Conservation (phyloP, 2,113 vertebrate genomes). For the Trogon melanurus region DNA sequence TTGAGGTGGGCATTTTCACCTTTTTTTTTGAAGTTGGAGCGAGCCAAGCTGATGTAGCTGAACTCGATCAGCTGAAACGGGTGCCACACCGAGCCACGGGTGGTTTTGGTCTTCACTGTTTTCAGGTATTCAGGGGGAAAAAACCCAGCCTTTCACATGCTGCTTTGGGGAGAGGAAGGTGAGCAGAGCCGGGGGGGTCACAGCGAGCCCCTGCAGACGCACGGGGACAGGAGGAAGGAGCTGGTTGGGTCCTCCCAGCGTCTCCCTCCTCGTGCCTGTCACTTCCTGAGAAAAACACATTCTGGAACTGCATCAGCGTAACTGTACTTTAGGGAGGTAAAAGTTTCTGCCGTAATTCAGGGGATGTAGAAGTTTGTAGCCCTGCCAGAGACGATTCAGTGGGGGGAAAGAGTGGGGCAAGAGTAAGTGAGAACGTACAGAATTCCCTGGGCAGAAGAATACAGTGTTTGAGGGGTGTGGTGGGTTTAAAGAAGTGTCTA, state of each 20-base stretch:
- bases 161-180: too few relatives aligned
- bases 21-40: too few relatives aligned
- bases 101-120: rapidly evolving
- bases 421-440: rapidly evolving
- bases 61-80: not conserved
- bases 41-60: not conserved
- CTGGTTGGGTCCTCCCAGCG: not conserved
- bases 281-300: rapidly evolving
- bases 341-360: rapidly evolving
- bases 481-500: not conserved
- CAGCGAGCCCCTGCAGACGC: not conserved
- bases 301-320: not conserved
- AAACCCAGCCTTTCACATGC: too few relatives aligned
- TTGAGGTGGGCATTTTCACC: not conserved
- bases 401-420: not conserved
- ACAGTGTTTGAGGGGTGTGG: rapidly evolving
- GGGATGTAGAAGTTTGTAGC: not conserved
- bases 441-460: too few relatives aligned
- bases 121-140: too few relatives aligned
- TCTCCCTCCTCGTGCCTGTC: rapidly evolving
- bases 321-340: not conserved
- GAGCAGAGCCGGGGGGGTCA: too few relatives aligned
- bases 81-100: rapidly evolving
- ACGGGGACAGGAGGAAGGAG: not conserved
- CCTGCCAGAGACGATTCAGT: rapidly evolving